These are phyloP conservation scores for Pseudotriccus pelzelni DNA, from an alignment of 2,797 vertebrate species.

Conservation along the genomic window DNA sequence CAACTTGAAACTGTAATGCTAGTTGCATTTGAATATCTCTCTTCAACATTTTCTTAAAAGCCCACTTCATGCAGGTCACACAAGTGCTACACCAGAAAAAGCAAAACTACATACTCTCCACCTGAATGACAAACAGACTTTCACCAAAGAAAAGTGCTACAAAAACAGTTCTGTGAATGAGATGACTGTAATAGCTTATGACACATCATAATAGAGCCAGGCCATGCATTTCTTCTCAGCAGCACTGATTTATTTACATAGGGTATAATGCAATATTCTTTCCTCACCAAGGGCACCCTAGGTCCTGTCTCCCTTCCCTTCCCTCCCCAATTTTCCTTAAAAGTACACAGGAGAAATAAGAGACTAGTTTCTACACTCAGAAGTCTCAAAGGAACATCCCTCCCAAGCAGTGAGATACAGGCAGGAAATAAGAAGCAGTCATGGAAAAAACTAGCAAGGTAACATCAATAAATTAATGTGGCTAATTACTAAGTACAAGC, in stretches of 20 bases:
- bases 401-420: not conserved
- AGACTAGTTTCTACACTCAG: not conserved
- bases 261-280: not conserved
- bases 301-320: not conserved
- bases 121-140: not conserved
- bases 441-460: not conserved
- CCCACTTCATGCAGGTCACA: not conserved
- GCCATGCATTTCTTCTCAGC: not conserved
- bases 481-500: not conserved
- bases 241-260: not conserved
- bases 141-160: not conserved
- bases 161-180: not conserved
- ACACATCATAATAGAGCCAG: not conserved
- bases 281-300: not conserved
- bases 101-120: not conserved
- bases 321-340: not conserved
- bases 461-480: not conserved
- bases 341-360: not conserved
- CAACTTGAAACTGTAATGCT: not conserved
- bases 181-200: not conserved
- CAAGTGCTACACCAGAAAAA: not conserved
- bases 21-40: not conserved
- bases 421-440: not conserved
- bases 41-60: not conserved
- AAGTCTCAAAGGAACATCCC: not conserved